These are phyloP conservation scores for Xanthia togata DNA, from an alignment of 2,888 invertebrate genomes.

Conservation along the genomic window DNA sequence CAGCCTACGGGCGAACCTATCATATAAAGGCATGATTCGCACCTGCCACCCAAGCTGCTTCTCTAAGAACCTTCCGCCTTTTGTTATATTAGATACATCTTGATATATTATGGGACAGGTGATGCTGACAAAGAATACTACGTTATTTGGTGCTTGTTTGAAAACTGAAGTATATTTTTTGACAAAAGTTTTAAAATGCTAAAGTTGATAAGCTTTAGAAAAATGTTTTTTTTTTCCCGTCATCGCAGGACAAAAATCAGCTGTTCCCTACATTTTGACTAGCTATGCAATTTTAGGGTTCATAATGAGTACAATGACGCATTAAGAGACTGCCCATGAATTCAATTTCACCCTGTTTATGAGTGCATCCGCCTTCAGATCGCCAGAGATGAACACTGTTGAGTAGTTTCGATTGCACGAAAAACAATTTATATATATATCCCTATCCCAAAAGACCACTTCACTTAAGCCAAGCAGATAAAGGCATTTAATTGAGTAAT, in stretches of 20 bases:
- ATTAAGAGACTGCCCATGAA: too few species aligned
- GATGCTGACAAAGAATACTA: conserved; percentile 23
- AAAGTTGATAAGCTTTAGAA: too few species aligned
- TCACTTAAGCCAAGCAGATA: neutral
- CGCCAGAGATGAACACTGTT: neutral
- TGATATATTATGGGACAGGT: conserved; percentile 43
- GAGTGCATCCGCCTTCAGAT: neutral
- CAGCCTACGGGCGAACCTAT: neutral
- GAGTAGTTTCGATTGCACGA: neutral
- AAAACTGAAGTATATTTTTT: neutral
- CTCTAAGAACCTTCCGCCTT: conserved; percentile 19
- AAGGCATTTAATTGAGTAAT: too few species aligned
- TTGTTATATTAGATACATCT: conserved; percentile 42
- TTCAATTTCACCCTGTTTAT: too few species aligned
- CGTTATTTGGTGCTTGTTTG: neutral
- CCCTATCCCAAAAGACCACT: neutral
- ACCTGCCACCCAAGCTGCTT: conserved; percentile 48
- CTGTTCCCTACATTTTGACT: too few species aligned
- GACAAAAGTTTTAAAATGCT: too few species aligned
- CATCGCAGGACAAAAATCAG: too few species aligned
- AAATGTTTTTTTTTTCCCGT: too few species aligned
- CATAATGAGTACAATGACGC: too few species aligned
- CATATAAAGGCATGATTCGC: conserved; percentile 42
- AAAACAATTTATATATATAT: neutral
- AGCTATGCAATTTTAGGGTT: too few species aligned